phyloP scores from a whole-genome alignment of 2,797 vertebrate species.

The Rhinella marina region DNA sequence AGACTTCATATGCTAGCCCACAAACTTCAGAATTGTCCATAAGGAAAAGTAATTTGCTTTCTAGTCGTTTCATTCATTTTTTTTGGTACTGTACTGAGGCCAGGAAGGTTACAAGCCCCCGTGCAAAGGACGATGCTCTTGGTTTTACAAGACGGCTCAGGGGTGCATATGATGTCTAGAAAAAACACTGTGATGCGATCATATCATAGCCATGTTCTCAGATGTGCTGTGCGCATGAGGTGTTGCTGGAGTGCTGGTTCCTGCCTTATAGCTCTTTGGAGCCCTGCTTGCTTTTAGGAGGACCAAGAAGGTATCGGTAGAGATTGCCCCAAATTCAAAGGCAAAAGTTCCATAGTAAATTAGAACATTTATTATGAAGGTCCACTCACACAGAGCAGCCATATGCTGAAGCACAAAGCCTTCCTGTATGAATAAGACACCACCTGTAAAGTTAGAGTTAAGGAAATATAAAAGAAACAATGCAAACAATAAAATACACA shows the following conservation, averaged over 20 bases:
- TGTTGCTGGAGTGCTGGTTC: conserved; percentile 47
- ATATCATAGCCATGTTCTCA: conserved; percentile 28
- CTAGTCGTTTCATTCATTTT: background rate
- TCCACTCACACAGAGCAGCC: conserved; percentile 83
- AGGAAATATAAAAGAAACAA: conserved; percentile 63
- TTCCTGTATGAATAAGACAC: conserved; percentile 81
- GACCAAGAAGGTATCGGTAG: conserved; percentile 78
- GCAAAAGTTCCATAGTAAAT: conserved; percentile 82
- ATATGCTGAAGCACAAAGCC: conserved; percentile 80
- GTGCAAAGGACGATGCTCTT: background rate
- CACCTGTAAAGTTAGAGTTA: conserved; percentile 74
- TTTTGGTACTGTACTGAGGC: conserved; percentile 45
- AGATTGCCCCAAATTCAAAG: conserved; percentile 78
- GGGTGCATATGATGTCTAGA: conserved; percentile 21
- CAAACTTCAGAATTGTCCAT: conserved; percentile 26
- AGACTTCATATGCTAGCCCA: background rate
- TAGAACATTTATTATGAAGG: conserved; percentile 82
- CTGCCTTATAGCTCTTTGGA: conserved; percentile 69
- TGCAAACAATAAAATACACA: too few relatives aligned
- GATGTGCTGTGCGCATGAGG: conserved; percentile 21
- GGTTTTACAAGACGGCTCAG: background rate
- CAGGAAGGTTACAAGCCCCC: background rate
- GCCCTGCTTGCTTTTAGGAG: conserved; percentile 70
- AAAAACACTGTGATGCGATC: conserved; percentile 23
- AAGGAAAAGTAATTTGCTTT: conserved; percentile 22